Evolutionary conservation across 2,888 invertebrate genomes (phyloP).

Genomic region (Zelleria hepariella): DNA sequence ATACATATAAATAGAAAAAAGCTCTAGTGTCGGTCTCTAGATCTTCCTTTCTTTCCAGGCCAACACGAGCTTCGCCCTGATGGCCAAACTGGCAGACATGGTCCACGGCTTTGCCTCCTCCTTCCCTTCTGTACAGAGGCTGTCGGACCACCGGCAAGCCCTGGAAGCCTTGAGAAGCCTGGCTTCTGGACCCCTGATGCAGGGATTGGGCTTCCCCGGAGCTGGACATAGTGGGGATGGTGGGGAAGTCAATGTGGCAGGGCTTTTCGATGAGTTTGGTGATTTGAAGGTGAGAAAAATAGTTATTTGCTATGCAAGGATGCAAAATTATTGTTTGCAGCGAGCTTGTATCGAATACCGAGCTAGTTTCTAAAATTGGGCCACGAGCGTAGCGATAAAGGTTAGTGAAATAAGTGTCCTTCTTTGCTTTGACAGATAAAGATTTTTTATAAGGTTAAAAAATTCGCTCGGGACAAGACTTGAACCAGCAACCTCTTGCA

Average conservation of each 20-base stretch:
- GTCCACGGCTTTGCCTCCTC: constrained; percentile 49
- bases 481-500: too few relatives aligned
- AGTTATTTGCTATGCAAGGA: too few relatives aligned
- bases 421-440: too few relatives aligned
- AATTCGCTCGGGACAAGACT: too few relatives aligned
- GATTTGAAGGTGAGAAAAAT: constrained; percentile 33
- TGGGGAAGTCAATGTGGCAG: constrained; percentile 34
- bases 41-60: constrained; percentile 41
- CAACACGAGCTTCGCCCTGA: constrained; percentile 66
- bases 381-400: too few relatives aligned
- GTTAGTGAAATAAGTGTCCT: too few relatives aligned
- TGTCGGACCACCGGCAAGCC: constrained; percentile 39
- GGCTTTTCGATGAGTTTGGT: constrained; percentile 37
- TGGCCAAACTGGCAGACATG: constrained; percentile 48
- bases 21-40: too few relatives aligned
- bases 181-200: constrained; percentile 28
- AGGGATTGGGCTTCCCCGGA: constrained; percentile 30
- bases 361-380: too few relatives aligned
- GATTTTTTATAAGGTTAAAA: too few relatives aligned
- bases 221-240: constrained; percentile 16
- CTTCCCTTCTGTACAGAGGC: constrained; percentile 35
- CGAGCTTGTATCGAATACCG: too few relatives aligned
- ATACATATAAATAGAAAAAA: too few relatives aligned
- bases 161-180: constrained; percentile 32
- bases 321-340: too few relatives aligned